These are phyloP conservation scores for Microvelia longipes DNA, from an alignment of 1,140 invertebrate species.

Conservation along the genomic window DNA sequence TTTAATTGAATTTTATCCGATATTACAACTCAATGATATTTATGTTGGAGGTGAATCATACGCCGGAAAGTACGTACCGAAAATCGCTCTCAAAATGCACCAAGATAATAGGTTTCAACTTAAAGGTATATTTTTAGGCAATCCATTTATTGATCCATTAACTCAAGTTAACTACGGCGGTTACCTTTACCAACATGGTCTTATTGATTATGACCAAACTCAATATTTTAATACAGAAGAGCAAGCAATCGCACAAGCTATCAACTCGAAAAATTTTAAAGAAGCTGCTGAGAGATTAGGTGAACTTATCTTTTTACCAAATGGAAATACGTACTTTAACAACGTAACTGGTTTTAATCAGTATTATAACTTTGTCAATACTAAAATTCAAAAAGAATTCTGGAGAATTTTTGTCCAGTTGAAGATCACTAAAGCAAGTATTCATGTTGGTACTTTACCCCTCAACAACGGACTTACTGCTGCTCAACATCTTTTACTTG, in stretches of 20 bases:
- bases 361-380: neutral
- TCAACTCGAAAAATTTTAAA: neutral
- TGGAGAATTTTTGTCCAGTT: slow-evolving; percentile 37
- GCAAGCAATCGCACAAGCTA: neutral
- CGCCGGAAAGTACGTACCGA: slow-evolving; percentile 56
- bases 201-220: slow-evolving; percentile 26
- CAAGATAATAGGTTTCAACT: slow-evolving; percentile 46
- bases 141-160: slow-evolving; percentile 65
- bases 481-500: slow-evolving; percentile 52
- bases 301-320: neutral
- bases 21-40: slow-evolving; percentile 31
- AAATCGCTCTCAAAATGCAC: slow-evolving; percentile 58
- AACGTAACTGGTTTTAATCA: neutral
- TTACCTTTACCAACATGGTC: slow-evolving; percentile 64
- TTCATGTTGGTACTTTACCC: slow-evolving; percentile 66
- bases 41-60: slow-evolving; percentile 78
- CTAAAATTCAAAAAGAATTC: neutral
- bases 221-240: slow-evolving; percentile 20
- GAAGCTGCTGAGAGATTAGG: neutral
- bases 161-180: slow-evolving; percentile 64
- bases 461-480: slow-evolving; percentile 28
- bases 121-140: slow-evolving; percentile 60
- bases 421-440: slow-evolving; percentile 43
- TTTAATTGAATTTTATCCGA: neutral
- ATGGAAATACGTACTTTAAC: neutral